Evolutionary conservation across 1,140 invertebrate genomes (phyloP).

Genomic region (Lucilia cuprina): DNA sequence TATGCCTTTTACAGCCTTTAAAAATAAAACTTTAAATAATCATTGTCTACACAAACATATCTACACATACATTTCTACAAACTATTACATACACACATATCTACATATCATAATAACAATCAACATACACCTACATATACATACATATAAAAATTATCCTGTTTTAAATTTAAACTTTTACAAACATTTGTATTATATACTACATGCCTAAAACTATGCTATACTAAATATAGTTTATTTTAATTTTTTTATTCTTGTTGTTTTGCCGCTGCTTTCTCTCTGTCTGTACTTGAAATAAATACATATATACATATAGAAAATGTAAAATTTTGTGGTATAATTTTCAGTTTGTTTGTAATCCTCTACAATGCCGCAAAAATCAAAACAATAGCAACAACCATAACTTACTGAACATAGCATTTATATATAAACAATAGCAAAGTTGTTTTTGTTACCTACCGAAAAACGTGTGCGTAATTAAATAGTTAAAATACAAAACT

Average conservation of each 20-base stretch:
- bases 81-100: too few species aligned
- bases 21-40: slow-evolving; percentile 15
- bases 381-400: not conserved
- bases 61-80: not conserved
- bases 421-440: not conserved
- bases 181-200: not conserved
- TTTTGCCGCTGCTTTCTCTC: not conserved
- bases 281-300: not conserved
- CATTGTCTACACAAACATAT: not conserved
- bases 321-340: not conserved
- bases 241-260: not conserved
- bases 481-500: not conserved
- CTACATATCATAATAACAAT: not conserved
- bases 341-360: not conserved
- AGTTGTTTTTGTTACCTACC: not conserved
- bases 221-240: too few species aligned
- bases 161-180: not conserved
- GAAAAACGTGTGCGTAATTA: not conserved
- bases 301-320: not conserved
- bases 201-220: not conserved
- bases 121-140: not conserved
- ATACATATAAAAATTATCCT: not conserved
- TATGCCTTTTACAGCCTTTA: slow-evolving; percentile 29
- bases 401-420: not conserved
- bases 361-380: not conserved